Conservation (phyloP, 2,888 invertebrate genomes). For the Tromatobia lineatoria region DNA sequence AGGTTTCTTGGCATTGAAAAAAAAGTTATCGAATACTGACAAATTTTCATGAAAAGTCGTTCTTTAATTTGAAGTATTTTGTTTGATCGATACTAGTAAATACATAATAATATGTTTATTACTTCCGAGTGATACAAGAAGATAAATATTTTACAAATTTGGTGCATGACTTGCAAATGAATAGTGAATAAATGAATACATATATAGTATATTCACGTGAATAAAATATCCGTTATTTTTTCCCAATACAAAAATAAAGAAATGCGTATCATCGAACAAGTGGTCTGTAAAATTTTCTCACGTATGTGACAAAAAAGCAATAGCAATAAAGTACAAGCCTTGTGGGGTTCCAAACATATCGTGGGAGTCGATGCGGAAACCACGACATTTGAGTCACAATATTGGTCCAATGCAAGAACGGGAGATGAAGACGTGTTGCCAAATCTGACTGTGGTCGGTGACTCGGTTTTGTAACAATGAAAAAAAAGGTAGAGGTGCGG, state of each 20-base stretch:
- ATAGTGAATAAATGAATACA: no score
- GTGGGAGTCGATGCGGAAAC: background rate
- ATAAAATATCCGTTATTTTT: no score
- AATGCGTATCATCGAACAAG: background rate
- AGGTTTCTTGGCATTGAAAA: no score
- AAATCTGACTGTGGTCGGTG: conserved; percentile 17
- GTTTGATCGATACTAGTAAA: no score
- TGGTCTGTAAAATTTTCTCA: background rate
- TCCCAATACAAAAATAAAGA: background rate
- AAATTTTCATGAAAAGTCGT: no score
- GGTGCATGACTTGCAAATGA: no score
- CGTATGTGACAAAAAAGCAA: conserved; percentile 3
- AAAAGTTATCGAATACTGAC: no score
- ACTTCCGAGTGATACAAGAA: no score
- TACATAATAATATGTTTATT: no score
- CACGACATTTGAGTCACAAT: background rate
- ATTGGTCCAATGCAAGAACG: background rate
- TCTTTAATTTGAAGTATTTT: no score
- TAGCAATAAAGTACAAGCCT: background rate
- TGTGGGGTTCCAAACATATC: conserved; percentile 2
- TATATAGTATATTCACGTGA: no score
- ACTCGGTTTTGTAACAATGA: conserved; percentile 16
- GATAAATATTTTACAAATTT: no score
- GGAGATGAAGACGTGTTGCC: background rate
- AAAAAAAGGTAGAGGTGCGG: background rate